Evolutionary conservation across 2,888 invertebrate species (phyloP).

Genomic region (Diarsia dahlii): DNA sequence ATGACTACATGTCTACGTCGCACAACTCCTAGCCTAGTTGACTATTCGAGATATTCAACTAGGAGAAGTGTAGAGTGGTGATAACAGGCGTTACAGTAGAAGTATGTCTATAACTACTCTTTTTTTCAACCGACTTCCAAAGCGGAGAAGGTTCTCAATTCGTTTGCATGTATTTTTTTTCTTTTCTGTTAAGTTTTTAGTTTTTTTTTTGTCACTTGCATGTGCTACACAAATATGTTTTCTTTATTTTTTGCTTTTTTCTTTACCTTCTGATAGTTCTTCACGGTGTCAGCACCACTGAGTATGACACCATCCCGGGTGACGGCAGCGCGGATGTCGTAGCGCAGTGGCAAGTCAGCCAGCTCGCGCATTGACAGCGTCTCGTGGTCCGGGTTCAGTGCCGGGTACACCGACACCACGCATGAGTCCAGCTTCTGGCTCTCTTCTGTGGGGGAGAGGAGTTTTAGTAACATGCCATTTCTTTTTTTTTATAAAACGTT

Average conservation of each 20-base stretch:
- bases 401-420: constrained; percentile 98
- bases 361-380: constrained; percentile 95
- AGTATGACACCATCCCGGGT: constrained; percentile 97
- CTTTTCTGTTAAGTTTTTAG: no score
- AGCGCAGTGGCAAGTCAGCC: constrained; percentile 91
- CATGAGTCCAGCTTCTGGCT: constrained; percentile 96
- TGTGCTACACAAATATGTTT: no score
- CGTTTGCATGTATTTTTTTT: no score
- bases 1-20: background rate
- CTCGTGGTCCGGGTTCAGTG: constrained; percentile 98
- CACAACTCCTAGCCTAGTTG: background rate
- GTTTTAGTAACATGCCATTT: no score
- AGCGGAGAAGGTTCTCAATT: no score
- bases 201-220: no score
- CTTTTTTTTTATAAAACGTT: no score
- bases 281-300: constrained; percentile 94
- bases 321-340: constrained; percentile 95
- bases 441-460: constrained; percentile 56
- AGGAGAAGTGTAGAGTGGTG: no score
- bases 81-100: background rate
- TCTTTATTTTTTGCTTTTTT: no score
- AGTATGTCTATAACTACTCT: no score
- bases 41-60: background rate
- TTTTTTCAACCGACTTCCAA: no score
- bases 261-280: constrained; percentile 93